Conservation (phyloP, 2,888 invertebrate species). For the Amblyjoppa proteus region DNA sequence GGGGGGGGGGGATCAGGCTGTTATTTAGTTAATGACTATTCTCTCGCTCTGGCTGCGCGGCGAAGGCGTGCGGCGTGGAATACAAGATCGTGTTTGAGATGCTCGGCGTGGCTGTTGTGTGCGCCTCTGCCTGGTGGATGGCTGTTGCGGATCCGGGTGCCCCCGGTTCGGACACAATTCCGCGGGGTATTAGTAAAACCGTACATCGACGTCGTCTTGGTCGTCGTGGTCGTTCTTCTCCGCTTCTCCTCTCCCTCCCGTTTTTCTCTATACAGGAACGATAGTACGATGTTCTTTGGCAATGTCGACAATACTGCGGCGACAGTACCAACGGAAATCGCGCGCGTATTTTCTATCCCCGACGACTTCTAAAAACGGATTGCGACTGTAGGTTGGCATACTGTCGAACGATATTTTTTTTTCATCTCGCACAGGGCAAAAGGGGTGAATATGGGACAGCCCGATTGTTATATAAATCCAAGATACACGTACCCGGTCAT, state of each 20-base stretch:
- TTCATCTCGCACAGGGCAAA: background rate
- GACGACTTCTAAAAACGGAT: slow-evolving; percentile 52
- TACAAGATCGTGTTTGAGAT: slow-evolving; percentile 85
- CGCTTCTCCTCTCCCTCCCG: slow-evolving; percentile 17
- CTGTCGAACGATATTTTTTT: slow-evolving; percentile 69
- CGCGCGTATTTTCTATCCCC: slow-evolving; percentile 54
- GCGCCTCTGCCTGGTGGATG: slow-evolving; percentile 64
- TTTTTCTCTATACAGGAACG: slow-evolving; percentile 77
- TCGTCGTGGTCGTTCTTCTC: slow-evolving; percentile 64
- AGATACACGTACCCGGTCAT: background rate
- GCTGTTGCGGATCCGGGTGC: slow-evolving; percentile 73
- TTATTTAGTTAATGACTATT: slow-evolving; percentile 85
- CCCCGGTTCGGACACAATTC: slow-evolving; percentile 72
- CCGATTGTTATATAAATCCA: background rate
- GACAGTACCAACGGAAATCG: slow-evolving; percentile 63
- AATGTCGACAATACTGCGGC: slow-evolving; percentile 47
- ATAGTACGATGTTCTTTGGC: slow-evolving; percentile 63
- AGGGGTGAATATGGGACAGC: background rate
- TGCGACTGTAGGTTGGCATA: slow-evolving; percentile 31
- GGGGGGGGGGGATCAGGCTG: slow-evolving; percentile 76
- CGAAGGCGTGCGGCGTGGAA: slow-evolving; percentile 79
- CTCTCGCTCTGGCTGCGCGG: slow-evolving; percentile 79
- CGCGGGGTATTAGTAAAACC: slow-evolving; percentile 65
- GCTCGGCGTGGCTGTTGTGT: slow-evolving; percentile 77
- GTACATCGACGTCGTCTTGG: slow-evolving; percentile 64